These are phyloP conservation scores for Metacarcinus magister DNA, from an alignment of 2,888 invertebrate genomes.

Conservation along the genomic window DNA sequence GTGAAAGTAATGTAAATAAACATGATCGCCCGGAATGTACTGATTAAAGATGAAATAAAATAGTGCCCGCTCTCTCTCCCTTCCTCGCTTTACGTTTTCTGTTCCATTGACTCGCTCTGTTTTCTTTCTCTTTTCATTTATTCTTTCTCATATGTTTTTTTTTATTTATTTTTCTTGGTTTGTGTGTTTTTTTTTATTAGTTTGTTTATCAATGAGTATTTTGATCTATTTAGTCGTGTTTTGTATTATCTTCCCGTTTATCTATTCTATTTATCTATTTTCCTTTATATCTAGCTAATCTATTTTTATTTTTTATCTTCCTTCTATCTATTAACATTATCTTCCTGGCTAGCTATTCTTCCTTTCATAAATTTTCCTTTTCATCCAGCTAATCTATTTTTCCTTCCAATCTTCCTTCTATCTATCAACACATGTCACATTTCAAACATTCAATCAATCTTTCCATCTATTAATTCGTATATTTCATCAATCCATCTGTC, in stretches of 20 bases:
- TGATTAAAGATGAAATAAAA: not conserved
- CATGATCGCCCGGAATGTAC: not conserved
- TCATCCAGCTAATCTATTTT: too few relatives aligned
- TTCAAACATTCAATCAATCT: too few relatives aligned
- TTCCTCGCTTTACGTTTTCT: not conserved
- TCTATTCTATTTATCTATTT: too few relatives aligned
- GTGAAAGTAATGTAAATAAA: not conserved
- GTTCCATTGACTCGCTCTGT: not conserved
- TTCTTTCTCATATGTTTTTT: not conserved
- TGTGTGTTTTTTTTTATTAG: not conserved
- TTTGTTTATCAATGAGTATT: not conserved
- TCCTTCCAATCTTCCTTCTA: too few relatives aligned
- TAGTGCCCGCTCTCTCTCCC: not conserved
- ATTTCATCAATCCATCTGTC: too few relatives aligned
- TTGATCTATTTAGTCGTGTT: not conserved
- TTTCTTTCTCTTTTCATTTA: not conserved
- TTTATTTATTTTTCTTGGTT: not conserved
- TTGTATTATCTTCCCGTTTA: not conserved
- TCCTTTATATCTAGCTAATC: too few relatives aligned
- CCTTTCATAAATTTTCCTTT: too few relatives aligned
- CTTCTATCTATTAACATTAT: too few relatives aligned
- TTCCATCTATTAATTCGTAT: too few relatives aligned
- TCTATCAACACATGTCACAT: too few relatives aligned
- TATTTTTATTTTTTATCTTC: too few relatives aligned
- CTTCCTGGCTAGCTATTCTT: too few relatives aligned